Percentiles rank a stretch among this genome's conserved stretches.
These are phyloP conservation scores for Trissolcus brochymenae DNA, from an alignment of 2,888 invertebrate genomes.

Conservation along the genomic window DNA sequence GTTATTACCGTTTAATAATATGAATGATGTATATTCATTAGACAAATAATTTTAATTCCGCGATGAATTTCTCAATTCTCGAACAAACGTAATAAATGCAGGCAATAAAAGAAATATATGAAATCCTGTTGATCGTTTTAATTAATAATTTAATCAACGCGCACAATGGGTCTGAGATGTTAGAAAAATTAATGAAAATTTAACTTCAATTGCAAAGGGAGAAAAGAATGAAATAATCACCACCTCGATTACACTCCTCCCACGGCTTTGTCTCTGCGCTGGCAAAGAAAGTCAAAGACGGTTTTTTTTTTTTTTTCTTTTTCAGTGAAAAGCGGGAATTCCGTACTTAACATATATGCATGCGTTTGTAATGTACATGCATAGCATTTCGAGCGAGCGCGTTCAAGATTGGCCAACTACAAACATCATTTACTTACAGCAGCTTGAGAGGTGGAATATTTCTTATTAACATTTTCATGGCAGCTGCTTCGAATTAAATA, in stretches of 20 bases:
- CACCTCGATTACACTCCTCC: neutral
- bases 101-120: slow-evolving; percentile 3
- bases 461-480: slow-evolving; percentile 9
- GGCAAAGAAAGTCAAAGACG: slow-evolving; percentile 23
- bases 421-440: slow-evolving; percentile 17
- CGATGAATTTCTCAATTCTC: slow-evolving; percentile 2
- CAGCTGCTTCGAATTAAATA: neutral
- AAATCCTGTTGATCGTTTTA: neutral
- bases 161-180: neutral
- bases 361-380: slow-evolving; percentile 19
- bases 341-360: slow-evolving; percentile 19
- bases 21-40: slow-evolving; percentile 13
- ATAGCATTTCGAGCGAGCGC: slow-evolving; percentile 7
- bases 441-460: slow-evolving; percentile 13
- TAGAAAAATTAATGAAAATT: no score
- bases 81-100: neutral
- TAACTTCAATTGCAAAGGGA: no score
- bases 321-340: slow-evolving; percentile 13
- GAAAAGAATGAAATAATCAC: no score
- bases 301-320: slow-evolving; percentile 7
- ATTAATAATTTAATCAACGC: neutral
- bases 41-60: slow-evolving; percentile 29
- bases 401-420: slow-evolving; percentile 15
- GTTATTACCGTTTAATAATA: slow-evolving; percentile 11
- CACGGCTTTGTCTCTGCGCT: slow-evolving; percentile 12